Percentiles rank a stretch among this genome's conserved stretches.
These are phyloP conservation scores for Sarcophaga bullata DNA, from an alignment of 1,140 invertebrate genomes.

Conservation along the genomic window DNA sequence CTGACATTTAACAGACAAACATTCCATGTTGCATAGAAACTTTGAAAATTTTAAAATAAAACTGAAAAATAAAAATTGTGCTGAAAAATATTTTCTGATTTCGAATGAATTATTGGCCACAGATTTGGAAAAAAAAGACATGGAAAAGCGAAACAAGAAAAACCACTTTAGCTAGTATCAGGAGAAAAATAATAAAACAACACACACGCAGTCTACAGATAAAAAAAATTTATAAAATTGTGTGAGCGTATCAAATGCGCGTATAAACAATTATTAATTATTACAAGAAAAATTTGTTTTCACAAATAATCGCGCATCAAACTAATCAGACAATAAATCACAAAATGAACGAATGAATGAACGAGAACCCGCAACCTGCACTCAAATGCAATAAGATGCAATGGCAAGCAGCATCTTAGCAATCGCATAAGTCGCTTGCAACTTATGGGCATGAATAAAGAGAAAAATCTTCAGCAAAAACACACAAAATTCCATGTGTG, in stretches of 20 bases:
- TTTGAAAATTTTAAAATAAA: too few relatives aligned
- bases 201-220: background rate
- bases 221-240: background rate
- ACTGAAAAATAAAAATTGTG: too few relatives aligned
- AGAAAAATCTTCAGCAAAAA: too few relatives aligned
- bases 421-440: too few relatives aligned
- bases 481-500: too few relatives aligned
- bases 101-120: background rate
- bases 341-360: background rate
- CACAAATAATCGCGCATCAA: background rate
- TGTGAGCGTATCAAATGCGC: background rate
- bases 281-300: constrained; percentile 20
- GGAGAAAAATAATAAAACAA: background rate
- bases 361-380: background rate
- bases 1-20: too few relatives aligned
- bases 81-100: background rate
- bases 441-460: too few relatives aligned
- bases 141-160: background rate
- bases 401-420: background rate
- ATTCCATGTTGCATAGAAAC: too few relatives aligned
- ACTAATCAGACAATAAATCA: constrained; percentile 10
- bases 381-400: background rate
- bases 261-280: constrained; percentile 15
- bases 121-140: background rate
- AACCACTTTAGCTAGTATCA: background rate